These are phyloP conservation scores for Eupithecia subfuscata DNA, from an alignment of 2,888 invertebrate species.

Conservation along the genomic window DNA sequence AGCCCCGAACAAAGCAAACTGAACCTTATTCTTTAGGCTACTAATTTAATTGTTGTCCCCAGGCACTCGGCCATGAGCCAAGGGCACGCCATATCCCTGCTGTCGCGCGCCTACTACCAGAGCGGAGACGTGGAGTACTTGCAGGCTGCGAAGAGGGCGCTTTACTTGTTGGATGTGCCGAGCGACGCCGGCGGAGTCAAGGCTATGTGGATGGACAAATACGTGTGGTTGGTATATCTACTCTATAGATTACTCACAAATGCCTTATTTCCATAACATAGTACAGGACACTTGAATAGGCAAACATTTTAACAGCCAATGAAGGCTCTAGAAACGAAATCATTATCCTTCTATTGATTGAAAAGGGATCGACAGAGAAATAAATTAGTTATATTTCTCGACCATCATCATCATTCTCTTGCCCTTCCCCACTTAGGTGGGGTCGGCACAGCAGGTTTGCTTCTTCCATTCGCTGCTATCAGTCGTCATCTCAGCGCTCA, in stretches of 20 bases:
- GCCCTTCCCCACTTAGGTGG: too few relatives aligned
- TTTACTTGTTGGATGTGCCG: constrained; percentile 90
- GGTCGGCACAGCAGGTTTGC: too few relatives aligned
- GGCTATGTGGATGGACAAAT: constrained; percentile 93
- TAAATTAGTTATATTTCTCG: too few relatives aligned
- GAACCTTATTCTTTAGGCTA: background rate
- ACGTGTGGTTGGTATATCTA: constrained; percentile 89
- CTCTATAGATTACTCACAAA: background rate
- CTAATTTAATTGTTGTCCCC: constrained; percentile 7
- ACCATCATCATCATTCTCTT: too few relatives aligned
- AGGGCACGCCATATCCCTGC: constrained; percentile 97
- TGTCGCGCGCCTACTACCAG: constrained; percentile 94
- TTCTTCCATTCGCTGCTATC: too few relatives aligned
- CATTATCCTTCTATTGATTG: too few relatives aligned
- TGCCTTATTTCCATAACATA: background rate
- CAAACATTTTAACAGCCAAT: too few relatives aligned
- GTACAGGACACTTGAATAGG: background rate
- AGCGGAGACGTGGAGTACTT: constrained; percentile 91
- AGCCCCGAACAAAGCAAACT: background rate
- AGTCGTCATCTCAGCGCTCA: too few relatives aligned
- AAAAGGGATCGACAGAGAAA: too few relatives aligned
- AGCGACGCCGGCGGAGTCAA: constrained; percentile 92
- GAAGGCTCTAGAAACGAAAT: too few relatives aligned
- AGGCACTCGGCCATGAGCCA: constrained; percentile 99
- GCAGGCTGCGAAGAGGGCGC: constrained; percentile 91